Base-by-base conservation (phyloP, 92 coral and sea anemone genomes). In the Paramuricea clavata region DNA sequence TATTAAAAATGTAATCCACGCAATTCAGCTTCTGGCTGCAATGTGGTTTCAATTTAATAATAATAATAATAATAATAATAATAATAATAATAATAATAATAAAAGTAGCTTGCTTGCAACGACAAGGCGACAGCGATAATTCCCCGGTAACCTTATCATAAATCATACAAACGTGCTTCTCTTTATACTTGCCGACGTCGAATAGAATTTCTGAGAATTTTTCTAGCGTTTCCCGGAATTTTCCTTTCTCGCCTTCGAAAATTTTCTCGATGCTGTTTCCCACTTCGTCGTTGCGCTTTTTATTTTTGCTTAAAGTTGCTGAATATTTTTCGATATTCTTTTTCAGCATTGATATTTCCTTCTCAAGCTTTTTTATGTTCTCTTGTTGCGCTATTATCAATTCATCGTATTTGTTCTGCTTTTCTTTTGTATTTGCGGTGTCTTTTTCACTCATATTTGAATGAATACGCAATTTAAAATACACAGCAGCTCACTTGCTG, bases 111-210 rank as follows among this genome's bases (percentile, higher is more conserved):
- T 79, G 84, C 36, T 61, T 79, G 73, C 84, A 79, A 15, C 84
- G 84, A 61, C 72, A 79, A 12, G 57, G 50, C 57, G 84, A 79
- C 57, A 79, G 9, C 57, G 84, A 79, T 27, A 79, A n/a, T 42
- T 79, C 84, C 9, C 84, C 84, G 84, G 59, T 79, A 23, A 79
- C 84, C 36, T 60, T 79, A 2, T 57, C 84, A 65, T 79, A 79
- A 59, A 79, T 79, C 57, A 36, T 79, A 10, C 41, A 39, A 35
- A 79, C 73, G 35, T 79, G 72, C 3, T 59, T 41, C 57, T 79
- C 73, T 61, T 79, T 44, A 57, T 57, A 61, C 23, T 44, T 79
- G 0, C 84, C 72, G 73, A 79, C 84, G n/a, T 79, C 57, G 73
- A 59, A 36, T n/a, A 79, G 22, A n/a, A 79, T 61, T 34, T 57